These are phyloP conservation scores for Asbolus verrucosus DNA, from an alignment of 1,140 invertebrate genomes.

Conservation along the genomic window DNA sequence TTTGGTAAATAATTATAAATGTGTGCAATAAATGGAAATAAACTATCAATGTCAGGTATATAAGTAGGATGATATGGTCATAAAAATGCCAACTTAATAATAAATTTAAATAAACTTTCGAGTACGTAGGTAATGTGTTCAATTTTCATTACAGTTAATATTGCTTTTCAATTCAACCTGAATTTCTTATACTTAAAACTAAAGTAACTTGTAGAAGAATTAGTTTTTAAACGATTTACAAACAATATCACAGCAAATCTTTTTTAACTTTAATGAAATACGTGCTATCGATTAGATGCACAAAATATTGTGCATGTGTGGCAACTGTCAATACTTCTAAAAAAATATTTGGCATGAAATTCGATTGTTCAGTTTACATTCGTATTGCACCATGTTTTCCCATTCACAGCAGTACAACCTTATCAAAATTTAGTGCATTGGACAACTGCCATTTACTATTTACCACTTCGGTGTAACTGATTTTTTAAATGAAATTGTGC, in stretches of 20 bases:
- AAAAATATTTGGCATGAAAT: conserved; percentile 35
- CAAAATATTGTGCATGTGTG: neutral
- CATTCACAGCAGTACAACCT: too few relatives aligned
- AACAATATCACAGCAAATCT: conserved; percentile 24
- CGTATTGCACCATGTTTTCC: conserved; percentile 11
- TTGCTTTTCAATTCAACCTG: conserved; percentile 12
- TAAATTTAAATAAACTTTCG: conserved; percentile 23
- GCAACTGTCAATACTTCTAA: conserved; percentile 17
- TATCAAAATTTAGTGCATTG: too few relatives aligned
- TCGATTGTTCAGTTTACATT: conserved; percentile 13
- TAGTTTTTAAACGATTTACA: conserved; percentile 9
- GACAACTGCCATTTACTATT: conserved; percentile 8
- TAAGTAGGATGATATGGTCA: conserved; percentile 34
- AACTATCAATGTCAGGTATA: conserved; percentile 30
- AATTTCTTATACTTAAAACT: conserved; percentile 18
- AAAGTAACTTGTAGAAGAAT: conserved; percentile 1
- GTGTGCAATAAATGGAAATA: conserved; percentile 1
- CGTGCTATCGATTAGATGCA: neutral
- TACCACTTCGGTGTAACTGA: neutral
- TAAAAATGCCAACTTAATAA: conserved; percentile 30
- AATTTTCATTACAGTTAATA: conserved; percentile 5
- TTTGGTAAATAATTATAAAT: conserved; percentile 11
- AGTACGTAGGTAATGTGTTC: conserved; percentile 38
- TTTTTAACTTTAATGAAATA: conserved; percentile 2
- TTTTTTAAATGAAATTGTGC: conserved; percentile 8